Base-by-base conservation (phyloP, 2,797 vertebrate genomes). In the Clarias fuscus region DNA sequence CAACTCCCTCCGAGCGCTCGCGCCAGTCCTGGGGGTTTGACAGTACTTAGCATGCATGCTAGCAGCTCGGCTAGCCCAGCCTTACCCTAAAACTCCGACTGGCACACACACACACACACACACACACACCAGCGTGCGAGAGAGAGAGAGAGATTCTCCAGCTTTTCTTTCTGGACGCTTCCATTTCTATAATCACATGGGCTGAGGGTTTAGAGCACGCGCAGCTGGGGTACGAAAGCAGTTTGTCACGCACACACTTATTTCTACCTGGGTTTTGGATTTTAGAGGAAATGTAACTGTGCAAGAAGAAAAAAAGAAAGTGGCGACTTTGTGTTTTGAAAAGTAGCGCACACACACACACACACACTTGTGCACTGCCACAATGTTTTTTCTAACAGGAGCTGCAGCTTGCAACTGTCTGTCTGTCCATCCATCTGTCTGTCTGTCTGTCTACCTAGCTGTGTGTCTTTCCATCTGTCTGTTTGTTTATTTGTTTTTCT, bases 31-130 rank as follows among this genome's bases (percentile, higher is more conserved):
- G 53, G 15, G 73, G 77, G 30, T 79, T 79, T 79, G 77, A 79
- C 77, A 79, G 77, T n/a, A 79, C 76, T 78, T 78, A 78, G 76
- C 77, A 40, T 79, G 30, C 77, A 62, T 62, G 58, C 75, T 77
- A 77, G 27, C 56, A 59, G 73, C 73, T 76, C 48, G 87, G 85
- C 81, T 56, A 76, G 7, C 53, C 53, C n/a, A 30, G 27, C 75
- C 27, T 76, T 56, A 48, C 53, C n/a, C 27, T 79, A 11, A 53
- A 78, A 78, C 76, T 61, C 56, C 76, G 17, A 70, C 68, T 73
- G 71, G 7, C 64, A 24, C 62, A n/a, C 40, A 14, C 4, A 1
- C 71, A 14, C 72, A 15, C 72, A 53, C 72, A 27, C 48, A 53
- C 40, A 27, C 48, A 56, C 73, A 48, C 40, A n/a, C 48, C 7